Conservation (phyloP, 2,113 vertebrate genomes). For the Amblyornis subalaris region DNA sequence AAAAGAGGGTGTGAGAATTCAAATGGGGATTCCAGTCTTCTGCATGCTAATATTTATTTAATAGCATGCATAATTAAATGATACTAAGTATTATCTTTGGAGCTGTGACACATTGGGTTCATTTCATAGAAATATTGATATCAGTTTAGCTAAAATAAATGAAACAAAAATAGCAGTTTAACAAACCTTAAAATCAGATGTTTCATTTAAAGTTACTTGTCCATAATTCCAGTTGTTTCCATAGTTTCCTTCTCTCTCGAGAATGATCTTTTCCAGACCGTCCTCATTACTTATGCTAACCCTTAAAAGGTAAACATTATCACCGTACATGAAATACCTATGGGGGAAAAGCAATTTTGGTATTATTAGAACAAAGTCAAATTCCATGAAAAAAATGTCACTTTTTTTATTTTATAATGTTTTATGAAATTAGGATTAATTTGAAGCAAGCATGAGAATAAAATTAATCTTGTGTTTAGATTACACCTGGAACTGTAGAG, state of each 20-base stretch:
- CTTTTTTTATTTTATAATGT: background rate
- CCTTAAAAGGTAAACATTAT: slow-evolving; percentile 72
- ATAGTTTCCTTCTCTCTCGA: slow-evolving; percentile 86
- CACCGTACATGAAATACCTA: slow-evolving; percentile 92
- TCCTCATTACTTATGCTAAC: slow-evolving; percentile 55
- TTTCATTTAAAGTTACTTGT: slow-evolving; percentile 83
- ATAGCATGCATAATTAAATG: background rate
- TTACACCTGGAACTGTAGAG: background rate
- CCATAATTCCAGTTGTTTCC: slow-evolving; percentile 88
- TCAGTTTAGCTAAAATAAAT: background rate
- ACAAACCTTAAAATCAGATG: slow-evolving; percentile 73
- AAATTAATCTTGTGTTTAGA: background rate
- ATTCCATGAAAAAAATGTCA: background rate
- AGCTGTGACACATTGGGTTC: background rate
- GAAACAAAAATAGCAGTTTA: background rate
- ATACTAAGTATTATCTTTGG: background rate
- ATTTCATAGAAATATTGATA: background rate
- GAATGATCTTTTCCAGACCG: slow-evolving; percentile 58
- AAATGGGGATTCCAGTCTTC: background rate
- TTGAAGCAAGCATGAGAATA: background rate
- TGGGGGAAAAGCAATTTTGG: background rate
- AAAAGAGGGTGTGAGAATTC: fast-evolving
- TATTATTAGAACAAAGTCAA: background rate
- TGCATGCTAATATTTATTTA: background rate
- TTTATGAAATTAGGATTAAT: background rate